These are phyloP conservation scores for Rhabdophis nuchalis DNA, from an alignment of 2,797 vertebrate species.

Conservation along the genomic window DNA sequence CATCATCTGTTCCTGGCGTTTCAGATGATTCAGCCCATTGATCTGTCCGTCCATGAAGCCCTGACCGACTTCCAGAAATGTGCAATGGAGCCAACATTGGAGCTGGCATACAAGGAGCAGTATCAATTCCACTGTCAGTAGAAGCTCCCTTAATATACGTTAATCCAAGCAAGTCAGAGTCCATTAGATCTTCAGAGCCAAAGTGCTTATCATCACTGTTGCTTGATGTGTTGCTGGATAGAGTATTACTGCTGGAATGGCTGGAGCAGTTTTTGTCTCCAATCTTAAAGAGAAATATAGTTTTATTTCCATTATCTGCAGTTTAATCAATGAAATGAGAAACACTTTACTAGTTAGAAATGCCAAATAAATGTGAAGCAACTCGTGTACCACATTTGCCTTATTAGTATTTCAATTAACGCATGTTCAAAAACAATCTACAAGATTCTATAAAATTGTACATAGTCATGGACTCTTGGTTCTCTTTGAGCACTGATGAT, in stretches of 20 bases:
- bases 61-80: slow-evolving; percentile 65
- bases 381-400: neutral
- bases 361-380: slow-evolving; percentile 31
- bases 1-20: slow-evolving; percentile 71
- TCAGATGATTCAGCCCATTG: slow-evolving; percentile 80
- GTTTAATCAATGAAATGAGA: slow-evolving; percentile 40
- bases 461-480: neutral
- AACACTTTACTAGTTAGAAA: slow-evolving; percentile 12
- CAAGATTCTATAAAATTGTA: neutral
- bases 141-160: slow-evolving; percentile 94
- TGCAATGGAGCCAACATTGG: slow-evolving; percentile 71
- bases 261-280: slow-evolving; percentile 90
- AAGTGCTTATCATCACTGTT: slow-evolving; percentile 93
- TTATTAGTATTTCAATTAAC: neutral
- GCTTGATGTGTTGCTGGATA: slow-evolving; percentile 91
- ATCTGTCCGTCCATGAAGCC: slow-evolving; percentile 67
- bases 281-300: slow-evolving; percentile 67
- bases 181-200: slow-evolving; percentile 92
- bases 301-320: slow-evolving; percentile 18
- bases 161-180: slow-evolving; percentile 87
- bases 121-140: slow-evolving; percentile 94
- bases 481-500: neutral
- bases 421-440: neutral
- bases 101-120: slow-evolving; percentile 81
- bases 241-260: slow-evolving; percentile 93